phyloP scores from a whole-genome alignment of 2,888 invertebrate species.

The Pocota personata region DNA sequence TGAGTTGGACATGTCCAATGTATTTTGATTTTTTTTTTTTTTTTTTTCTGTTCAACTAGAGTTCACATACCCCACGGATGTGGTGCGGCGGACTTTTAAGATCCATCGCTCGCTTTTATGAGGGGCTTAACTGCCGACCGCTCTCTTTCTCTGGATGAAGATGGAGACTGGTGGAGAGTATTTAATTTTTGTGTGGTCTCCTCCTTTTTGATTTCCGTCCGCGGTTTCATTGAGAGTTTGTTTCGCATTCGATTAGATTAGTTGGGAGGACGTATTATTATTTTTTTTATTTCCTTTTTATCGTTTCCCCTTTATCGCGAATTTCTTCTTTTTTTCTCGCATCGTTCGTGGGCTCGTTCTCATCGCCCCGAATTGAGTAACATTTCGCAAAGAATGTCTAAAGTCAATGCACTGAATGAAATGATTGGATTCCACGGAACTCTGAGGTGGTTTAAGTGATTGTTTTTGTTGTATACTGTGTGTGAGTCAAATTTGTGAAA shows the following conservation, averaged over 20 bases:
- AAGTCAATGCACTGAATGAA: slow-evolving; percentile 70
- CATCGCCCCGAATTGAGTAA: slow-evolving; percentile 64
- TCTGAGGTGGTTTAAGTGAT: slow-evolving; percentile 53
- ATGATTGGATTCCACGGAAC: slow-evolving; percentile 72
- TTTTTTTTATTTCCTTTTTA: slow-evolving; percentile 7
- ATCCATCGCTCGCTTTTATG: slow-evolving; percentile 22
- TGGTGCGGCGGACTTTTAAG: slow-evolving; percentile 19
- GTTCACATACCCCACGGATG: slow-evolving; percentile 54
- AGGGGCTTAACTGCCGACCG: slow-evolving; percentile 2
- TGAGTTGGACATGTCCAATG: slow-evolving; percentile 64
- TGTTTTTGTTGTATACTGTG: slow-evolving; percentile 14
- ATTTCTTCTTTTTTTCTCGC: slow-evolving; percentile 19
- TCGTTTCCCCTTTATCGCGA: slow-evolving; percentile 47
- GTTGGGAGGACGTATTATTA: slow-evolving; percentile 25
- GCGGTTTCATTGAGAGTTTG: slow-evolving; percentile 70
- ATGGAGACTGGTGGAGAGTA: slow-evolving; percentile 8
- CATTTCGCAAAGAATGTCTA: slow-evolving; percentile 64
- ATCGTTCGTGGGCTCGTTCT: slow-evolving; percentile 20
- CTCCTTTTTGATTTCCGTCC: slow-evolving; percentile 58
- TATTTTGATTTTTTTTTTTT: neutral
- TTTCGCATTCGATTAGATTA: slow-evolving; percentile 69
- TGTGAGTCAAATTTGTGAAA: slow-evolving; percentile 60
- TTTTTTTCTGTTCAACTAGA: slow-evolving; percentile 26
- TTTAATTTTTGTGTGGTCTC: slow-evolving; percentile 72
- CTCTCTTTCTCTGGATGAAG: slow-evolving; percentile 4